Evolutionary conservation across 2,113 vertebrate genomes (phyloP), one percentile per base, ranked within the genome.

Genomic region (Paracanthobrama guichenoti): DNA sequence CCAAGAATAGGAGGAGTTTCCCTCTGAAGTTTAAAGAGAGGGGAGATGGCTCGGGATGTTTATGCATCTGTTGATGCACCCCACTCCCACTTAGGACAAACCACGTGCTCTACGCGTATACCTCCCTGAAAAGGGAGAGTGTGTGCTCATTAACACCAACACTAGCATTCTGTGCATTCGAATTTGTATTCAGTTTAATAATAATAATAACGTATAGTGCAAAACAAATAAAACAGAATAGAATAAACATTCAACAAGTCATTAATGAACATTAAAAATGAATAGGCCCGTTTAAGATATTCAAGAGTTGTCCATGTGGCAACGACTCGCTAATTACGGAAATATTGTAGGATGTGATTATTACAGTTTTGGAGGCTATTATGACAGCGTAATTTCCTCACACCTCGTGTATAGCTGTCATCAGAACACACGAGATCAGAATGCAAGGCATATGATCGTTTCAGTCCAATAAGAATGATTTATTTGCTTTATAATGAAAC

Each of bases 1-100:
- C 92, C 92, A 89, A 92, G 93, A 89, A 94, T 86, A 95, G 95
- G 95, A 94, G 95, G 95, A 95, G 96, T 95, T 93, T 93, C 91
- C 83, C 81, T 87, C 84, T 87, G 90, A 90, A 90, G 90, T 91
- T 90, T 88, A 82, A 84, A 89, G 87, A 89, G 87, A 86, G 89
- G 87, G 76, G 89, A 91, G 89, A 90, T 88, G 89, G 88, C 88
- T 86, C 57, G 85, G 89, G 88, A 90, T 92, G 92, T 93, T 93
- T 93, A 89, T 91, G 93, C 91, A 92, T 94, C 90, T 92, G 92
- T 82, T 82, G 80, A 82, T 57, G 91, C 90, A 90, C 90, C 91
- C 90, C 91, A 92, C 92, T 91, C 91, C 92, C 88, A 86, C 87
- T 88, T 89, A 87, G 79, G 78, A 78, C 74, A 35, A 50, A 86